These are phyloP conservation scores for Rhinolophus sinicus DNA, from an alignment of 2,113 vertebrate genomes.

Conservation along the genomic window DNA sequence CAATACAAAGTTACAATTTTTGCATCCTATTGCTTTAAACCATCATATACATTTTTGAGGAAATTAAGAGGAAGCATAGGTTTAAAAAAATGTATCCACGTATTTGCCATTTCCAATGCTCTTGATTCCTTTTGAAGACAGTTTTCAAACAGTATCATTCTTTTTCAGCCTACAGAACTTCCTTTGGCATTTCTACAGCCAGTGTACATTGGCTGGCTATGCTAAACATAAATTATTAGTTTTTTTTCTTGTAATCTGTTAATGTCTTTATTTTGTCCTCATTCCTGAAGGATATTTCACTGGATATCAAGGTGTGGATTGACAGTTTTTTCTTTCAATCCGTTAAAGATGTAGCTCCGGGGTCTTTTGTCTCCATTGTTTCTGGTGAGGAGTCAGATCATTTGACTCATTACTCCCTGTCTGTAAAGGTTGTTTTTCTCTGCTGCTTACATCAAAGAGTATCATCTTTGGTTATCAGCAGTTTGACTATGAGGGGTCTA, in stretches of 20 bases:
- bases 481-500: neutral
- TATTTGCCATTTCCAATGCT: neutral
- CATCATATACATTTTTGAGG: neutral
- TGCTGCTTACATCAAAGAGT: neutral
- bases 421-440: neutral
- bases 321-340: neutral
- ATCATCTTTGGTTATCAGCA: neutral
- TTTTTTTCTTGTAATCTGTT: neutral
- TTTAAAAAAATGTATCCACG: neutral
- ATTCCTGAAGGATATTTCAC: neutral
- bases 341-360: neutral
- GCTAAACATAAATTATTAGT: neutral
- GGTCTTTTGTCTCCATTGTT: neutral
- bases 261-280: neutral
- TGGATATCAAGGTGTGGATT: neutral
- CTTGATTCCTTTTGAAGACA: neutral
- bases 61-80: neutral
- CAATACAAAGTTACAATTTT: neutral
- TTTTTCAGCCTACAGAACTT: neutral
- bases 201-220: neutral
- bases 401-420: rapidly evolving
- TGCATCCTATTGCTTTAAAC: neutral
- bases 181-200: neutral
- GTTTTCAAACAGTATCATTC: neutral
- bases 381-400: no score